A percentile compares a stretch with the other conserved stretches of the same genome.
Evolutionary conservation across 2,888 invertebrate genomes (phyloP).

Genomic region (Nezara viridula): DNA sequence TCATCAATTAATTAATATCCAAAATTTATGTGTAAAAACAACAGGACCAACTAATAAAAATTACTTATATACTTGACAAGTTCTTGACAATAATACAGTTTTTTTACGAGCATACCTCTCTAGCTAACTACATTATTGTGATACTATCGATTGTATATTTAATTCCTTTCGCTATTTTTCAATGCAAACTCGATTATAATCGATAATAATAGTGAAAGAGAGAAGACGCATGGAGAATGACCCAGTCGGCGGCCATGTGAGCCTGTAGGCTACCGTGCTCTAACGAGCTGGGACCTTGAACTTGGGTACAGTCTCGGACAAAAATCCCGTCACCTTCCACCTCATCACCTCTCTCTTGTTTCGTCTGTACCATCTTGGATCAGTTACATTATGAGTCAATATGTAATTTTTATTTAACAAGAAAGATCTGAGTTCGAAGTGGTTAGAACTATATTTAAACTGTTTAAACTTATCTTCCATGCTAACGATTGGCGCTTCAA

Average conservation of each 20-base stretch:
- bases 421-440: too few relatives aligned
- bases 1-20: too few relatives aligned
- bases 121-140: neutral
- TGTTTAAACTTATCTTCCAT: too few relatives aligned
- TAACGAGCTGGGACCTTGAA: slow-evolving; percentile 53
- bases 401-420: neutral
- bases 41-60: too few relatives aligned
- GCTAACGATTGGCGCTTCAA: too few relatives aligned
- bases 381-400: neutral
- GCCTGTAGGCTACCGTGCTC: slow-evolving; percentile 53
- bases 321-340: slow-evolving; percentile 45
- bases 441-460: too few relatives aligned
- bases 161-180: neutral
- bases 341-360: slow-evolving; percentile 27
- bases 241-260: slow-evolving; percentile 38
- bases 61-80: too few relatives aligned
- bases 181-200: neutral
- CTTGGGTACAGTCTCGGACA: slow-evolving; percentile 49
- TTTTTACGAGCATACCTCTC: too few relatives aligned
- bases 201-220: neutral
- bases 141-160: neutral
- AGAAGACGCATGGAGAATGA: neutral
- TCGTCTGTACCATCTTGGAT: neutral
- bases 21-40: too few relatives aligned
- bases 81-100: too few relatives aligned